These are phyloP conservation scores for Ptilorrhoa leucosticta DNA, from an alignment of 2,113 vertebrate genomes.

Conservation along the genomic window DNA sequence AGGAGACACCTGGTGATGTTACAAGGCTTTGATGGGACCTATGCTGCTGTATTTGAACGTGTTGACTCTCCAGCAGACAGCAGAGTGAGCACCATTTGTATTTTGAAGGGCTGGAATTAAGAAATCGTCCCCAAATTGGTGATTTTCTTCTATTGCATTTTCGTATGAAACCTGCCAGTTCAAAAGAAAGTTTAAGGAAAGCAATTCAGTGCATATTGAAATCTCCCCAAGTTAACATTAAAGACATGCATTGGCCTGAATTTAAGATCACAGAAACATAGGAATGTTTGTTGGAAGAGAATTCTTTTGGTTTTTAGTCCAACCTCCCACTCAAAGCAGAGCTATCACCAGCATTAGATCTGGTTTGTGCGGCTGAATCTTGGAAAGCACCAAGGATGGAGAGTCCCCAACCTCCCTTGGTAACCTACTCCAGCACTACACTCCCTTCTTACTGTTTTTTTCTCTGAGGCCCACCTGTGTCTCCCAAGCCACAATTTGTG, in stretches of 20 bases:
- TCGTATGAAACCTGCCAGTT: not conserved
- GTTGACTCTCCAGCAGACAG: not conserved
- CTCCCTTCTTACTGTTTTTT: not conserved
- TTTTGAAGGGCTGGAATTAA: not conserved
- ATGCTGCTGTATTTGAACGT: not conserved
- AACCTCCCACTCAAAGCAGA: not conserved
- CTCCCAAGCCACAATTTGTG: not conserved
- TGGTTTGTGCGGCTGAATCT: not conserved
- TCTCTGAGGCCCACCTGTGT: not conserved
- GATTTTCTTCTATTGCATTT: not conserved
- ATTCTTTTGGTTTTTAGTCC: not conserved
- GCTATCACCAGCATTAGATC: not conserved
- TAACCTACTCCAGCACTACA: not conserved
- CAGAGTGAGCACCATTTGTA: not conserved
- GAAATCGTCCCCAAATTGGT: not conserved
- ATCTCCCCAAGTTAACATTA: not conserved
- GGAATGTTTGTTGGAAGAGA: not conserved
- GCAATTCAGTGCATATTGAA: not conserved
- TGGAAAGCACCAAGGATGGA: not conserved
- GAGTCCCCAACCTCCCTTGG: not conserved
- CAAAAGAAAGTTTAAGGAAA: not conserved
- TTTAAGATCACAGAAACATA: not conserved
- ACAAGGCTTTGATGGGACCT: not conserved
- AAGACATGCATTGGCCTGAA: not conserved
- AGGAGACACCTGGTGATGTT: constrained; percentile 3